Conservation (phyloP, 2,113 vertebrate species). For the Junco hyemalis region DNA sequence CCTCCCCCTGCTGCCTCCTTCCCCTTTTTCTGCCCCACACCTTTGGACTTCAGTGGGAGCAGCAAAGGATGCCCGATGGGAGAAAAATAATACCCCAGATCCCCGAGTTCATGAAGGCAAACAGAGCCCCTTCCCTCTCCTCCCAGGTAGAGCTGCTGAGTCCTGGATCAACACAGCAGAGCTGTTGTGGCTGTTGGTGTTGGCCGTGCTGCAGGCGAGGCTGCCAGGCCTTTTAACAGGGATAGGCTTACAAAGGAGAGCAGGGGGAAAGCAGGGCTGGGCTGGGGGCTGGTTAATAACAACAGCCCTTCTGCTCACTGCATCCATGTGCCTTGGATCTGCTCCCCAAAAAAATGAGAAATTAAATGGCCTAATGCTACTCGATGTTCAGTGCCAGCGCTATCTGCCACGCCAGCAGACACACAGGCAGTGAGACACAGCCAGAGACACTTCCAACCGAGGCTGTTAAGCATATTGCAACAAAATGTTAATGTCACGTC, state of each 20-base stretch:
- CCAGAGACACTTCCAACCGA: conserved; percentile 16
- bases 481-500: conserved; percentile 42
- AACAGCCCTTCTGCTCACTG: conserved; percentile 19
- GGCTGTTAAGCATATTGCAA: conserved; percentile 44
- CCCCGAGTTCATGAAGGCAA: conserved; percentile 22
- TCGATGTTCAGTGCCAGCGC: not conserved
- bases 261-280: conserved; percentile 25
- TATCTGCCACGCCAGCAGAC: not conserved
- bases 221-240: conserved; percentile 75
- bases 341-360: not conserved
- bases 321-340: not conserved
- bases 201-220: conserved; percentile 42
- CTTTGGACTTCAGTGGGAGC: conserved; percentile 41
- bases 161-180: conserved; percentile 69
- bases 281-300: conserved; percentile 17
- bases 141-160: conserved; percentile 68
- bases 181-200: conserved; percentile 72
- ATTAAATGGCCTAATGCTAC: conserved; percentile 17
- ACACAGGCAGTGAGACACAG: not conserved
- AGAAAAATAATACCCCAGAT: conserved; percentile 23
- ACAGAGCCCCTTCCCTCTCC: conserved; percentile 57
- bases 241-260: conserved; percentile 68
- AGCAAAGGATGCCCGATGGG: not conserved
- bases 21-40: not conserved
- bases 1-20: not conserved